Conservation (phyloP, 2,113 vertebrate species). For the Macaca nemestrina region DNA sequence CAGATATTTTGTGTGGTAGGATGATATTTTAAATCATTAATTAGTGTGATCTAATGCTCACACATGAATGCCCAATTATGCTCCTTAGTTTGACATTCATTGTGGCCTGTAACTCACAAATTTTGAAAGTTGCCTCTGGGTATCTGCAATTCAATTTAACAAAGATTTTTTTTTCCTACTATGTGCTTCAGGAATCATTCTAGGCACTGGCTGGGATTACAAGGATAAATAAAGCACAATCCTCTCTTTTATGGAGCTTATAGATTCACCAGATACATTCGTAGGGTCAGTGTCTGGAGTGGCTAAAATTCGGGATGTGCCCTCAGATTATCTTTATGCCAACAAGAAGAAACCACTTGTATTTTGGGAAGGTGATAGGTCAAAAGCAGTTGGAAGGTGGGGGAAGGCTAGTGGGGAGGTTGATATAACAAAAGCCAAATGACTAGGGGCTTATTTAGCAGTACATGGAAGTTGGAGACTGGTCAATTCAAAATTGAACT, state of each 20-base stretch:
- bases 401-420: not conserved
- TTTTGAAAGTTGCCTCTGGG: not conserved
- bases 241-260: not conserved
- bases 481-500: not conserved
- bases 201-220: not conserved
- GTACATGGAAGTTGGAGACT: not conserved
- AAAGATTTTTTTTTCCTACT: not conserved
- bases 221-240: not conserved
- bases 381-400: not conserved
- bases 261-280: not conserved
- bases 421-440: not conserved
- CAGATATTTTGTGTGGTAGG: not conserved
- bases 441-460: not conserved
- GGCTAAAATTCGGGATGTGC: not conserved
- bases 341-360: not conserved
- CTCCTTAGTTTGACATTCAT: not conserved
- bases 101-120: not conserved
- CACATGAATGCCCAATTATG: not conserved
- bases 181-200: not conserved
- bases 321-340: not conserved
- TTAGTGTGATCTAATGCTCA: not conserved
- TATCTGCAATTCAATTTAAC: not conserved
- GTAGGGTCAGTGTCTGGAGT: not conserved
- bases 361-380: not conserved
- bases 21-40: slow-evolving; percentile 18